Evolutionary conservation across 2,888 invertebrate genomes (phyloP), one percentile per base, ranked within the genome.

Genomic region (Megalurothrips usitatus): DNA sequence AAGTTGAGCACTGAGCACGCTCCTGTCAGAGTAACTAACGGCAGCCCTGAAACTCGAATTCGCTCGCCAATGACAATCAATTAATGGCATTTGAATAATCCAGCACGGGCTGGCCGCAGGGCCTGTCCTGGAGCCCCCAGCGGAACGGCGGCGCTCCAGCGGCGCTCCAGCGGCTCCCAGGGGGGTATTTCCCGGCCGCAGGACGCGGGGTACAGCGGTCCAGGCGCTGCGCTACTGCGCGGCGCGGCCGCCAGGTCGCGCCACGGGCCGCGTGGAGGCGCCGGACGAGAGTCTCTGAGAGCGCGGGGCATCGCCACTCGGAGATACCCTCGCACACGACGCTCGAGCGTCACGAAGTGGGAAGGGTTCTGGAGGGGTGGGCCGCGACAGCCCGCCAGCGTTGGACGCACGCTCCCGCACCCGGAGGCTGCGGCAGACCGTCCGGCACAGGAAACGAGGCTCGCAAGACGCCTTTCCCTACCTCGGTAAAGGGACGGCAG

Each of bases 11-110:
- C 52, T n/a, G 58, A 58, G n/a, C n/a, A n/a, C n/a, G n/a, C 58
- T 6, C 58, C 58, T 17, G 10, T 1, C 34, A 43, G 34, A 4
- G 34, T 43, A 43, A 43, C 19, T 58, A n/a, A 58, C 58, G 11
- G 58, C 58, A n/a, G 68, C 26, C 68, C 68, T 26, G 68, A 17
- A 1, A 14, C 58, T 9, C 34, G 58, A 10, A 58, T 10, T 26
- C 68, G 68, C 79, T 49, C 26, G 80, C 80, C 49, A 43, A 80
- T 63, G 68, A 8, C 49, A 80, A 52, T 19, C 80, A 80, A 80
- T 80, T 58, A 80, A 80, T 52, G 58, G 52, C 28, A 58, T 49
- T 80, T 48, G 43, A 43, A 58, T 80, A 58, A 80, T 79, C 49
- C 79, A 2, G 11, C 11, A 6, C 68, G 11, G 0, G 68, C 68